Evolutionary conservation across 1,140 invertebrate genomes (phyloP).

Genomic region (Thalassaphorura encarpata): DNA sequence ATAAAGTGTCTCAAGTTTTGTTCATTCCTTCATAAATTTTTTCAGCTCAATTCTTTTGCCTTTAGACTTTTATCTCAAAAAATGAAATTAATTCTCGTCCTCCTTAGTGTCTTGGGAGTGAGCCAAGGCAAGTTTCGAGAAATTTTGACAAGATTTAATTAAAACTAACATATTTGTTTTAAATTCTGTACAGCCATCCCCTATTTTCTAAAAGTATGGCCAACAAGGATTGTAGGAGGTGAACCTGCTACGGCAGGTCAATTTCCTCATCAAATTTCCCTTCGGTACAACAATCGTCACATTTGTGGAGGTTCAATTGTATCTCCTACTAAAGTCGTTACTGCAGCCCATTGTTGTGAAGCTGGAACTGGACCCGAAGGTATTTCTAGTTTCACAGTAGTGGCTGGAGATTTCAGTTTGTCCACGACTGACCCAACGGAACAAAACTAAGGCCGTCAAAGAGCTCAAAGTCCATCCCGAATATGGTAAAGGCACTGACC

Average conservation of each 20-base stretch:
- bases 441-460: neutral
- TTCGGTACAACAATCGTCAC: neutral
- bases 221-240: conserved; percentile 1
- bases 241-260: neutral
- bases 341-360: conserved; percentile 2
- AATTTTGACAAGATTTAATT: too few relatives aligned
- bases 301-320: neutral
- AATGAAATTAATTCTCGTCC: too few relatives aligned
- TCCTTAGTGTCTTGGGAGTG: too few relatives aligned
- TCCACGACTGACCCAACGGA: neutral
- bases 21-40: too few relatives aligned
- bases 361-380: neutral
- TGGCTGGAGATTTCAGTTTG: neutral
- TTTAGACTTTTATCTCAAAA: too few relatives aligned
- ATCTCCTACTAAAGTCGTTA: neutral
- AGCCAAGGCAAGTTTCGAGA: too few relatives aligned
- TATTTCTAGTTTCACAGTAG: neutral
- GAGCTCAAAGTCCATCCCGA: neutral
- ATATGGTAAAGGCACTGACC: neutral
- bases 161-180: too few relatives aligned
- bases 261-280: neutral
- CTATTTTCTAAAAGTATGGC: too few relatives aligned
- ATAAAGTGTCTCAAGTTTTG: too few relatives aligned
- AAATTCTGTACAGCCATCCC: too few relatives aligned
- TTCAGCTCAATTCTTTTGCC: too few relatives aligned